Conservation (phyloP, 2,797 vertebrate genomes). For the Alectoris magna region DNA sequence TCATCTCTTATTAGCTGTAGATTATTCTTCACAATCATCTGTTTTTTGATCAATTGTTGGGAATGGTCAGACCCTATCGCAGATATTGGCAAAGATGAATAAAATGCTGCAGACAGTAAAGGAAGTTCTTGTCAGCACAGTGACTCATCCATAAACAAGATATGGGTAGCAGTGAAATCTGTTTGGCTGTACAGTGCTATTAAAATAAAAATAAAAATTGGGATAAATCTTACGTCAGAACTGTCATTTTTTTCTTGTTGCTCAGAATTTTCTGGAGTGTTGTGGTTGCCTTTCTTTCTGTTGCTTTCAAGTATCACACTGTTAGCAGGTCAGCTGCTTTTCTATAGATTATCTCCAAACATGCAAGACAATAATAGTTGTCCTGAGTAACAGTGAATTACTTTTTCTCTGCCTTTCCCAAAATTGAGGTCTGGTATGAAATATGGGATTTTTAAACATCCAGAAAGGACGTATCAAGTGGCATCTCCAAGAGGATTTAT, state of each 20-base stretch:
- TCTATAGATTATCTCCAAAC: neutral
- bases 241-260: neutral
- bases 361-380: neutral
- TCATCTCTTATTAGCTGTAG: neutral
- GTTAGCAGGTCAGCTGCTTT: neutral
- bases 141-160: neutral
- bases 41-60: neutral
- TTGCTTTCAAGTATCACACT: neutral
- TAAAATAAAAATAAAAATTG: neutral
- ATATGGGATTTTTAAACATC: neutral
- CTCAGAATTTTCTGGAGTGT: neutral
- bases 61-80: neutral
- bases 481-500: neutral
- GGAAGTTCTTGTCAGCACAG: neutral
- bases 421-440: neutral
- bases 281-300: neutral
- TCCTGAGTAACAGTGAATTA: fast-evolving
- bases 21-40: neutral
- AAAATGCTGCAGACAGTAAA: neutral
- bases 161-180: neutral
- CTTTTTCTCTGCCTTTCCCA: neutral
- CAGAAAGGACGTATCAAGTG: neutral
- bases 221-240: neutral
- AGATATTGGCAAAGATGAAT: neutral
- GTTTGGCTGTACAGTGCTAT: neutral